Evolutionary conservation across 2,113 vertebrate genomes (phyloP).

Genomic region (Strix aluco): DNA sequence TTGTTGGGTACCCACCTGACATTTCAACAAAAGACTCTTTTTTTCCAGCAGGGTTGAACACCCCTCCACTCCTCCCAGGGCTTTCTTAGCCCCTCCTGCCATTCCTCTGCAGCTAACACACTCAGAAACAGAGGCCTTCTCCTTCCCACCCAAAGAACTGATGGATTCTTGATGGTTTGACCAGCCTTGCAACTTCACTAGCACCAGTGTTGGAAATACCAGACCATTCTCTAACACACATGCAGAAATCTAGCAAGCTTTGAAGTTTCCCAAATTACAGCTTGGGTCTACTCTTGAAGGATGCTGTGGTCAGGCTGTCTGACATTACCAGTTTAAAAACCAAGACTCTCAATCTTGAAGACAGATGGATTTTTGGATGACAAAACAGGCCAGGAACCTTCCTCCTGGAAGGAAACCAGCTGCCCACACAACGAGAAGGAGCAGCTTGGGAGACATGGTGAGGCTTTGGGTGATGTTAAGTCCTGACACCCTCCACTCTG

Average conservation of each 20-base stretch:
- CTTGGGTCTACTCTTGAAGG: not conserved
- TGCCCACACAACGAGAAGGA: conserved; percentile 43
- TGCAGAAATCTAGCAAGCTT: conserved; percentile 30
- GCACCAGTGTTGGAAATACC: not conserved
- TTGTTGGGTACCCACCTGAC: conserved; percentile 21
- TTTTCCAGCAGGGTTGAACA: not conserved
- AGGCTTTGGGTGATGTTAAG: not conserved
- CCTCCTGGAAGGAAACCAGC: conserved; percentile 37
- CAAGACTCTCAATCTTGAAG: conserved; percentile 31
- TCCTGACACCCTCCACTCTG: not conserved
- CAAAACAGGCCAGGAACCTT: not conserved
- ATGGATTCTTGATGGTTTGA: not conserved
- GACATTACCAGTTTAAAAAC: conserved; percentile 48
- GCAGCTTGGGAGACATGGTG: not conserved
- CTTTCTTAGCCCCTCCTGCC: not conserved
- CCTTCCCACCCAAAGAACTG: not conserved
- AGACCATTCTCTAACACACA: not conserved
- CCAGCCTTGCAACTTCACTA: not conserved
- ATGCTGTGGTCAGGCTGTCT: conserved; percentile 40
- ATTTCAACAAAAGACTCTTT: conserved; percentile 39
- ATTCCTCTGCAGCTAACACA: not conserved
- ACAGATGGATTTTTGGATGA: conserved; percentile 55
- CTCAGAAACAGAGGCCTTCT: not conserved
- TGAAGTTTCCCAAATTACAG: conserved; percentile 52
- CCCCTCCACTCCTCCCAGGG: not conserved